Base-by-base conservation (phyloP, 2,797 vertebrate genomes). In the Lutjanus campechanus region DNA sequence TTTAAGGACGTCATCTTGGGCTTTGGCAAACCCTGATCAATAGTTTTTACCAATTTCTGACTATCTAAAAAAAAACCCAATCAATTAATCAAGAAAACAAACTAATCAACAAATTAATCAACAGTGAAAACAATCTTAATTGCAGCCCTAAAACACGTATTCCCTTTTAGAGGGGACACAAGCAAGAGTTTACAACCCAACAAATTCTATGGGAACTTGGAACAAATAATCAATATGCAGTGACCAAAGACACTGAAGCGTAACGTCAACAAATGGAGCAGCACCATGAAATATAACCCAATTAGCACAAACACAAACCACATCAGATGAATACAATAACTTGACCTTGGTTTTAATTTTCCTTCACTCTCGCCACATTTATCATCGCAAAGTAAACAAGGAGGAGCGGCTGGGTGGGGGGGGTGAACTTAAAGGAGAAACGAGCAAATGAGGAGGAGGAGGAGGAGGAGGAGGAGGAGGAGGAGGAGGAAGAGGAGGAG, bases 291-390 rank as follows among this genome's bases (percentile, higher is more conserved):
- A 73, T 69, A 84, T 63, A 50, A 84, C 36, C 62, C 73, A 79
- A 75, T 88, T 82, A 85, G 11, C 11, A 54, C 54, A 74, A 78
- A 76, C 77, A 69, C 67, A 75, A 68, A 65, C 44, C 56, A 65
- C 49, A 77, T 74, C 25, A 61, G 49, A 74, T 58, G 59, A 79
- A 58, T 59, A 74, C 78, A 87, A 83, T 65, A 79, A 82, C 65
- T 54, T 81, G 44, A 86, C 68, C 83, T 82, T 77, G 79, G 56
- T 65, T 87, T 65, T 65, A 56, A 85, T 82, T 82, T 82, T 76
- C 29, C 16, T 69, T 73, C 17, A 67, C 15, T 47, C 13, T 53
- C 8, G 20, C 54, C 53, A 76, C 69, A 81, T 79, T 76, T 63
- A 82, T 85, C 60, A 83, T 36, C 19, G 58, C 47, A 51, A 54